Conservation (phyloP, 2,888 invertebrate species). For the Melieria picta region DNA sequence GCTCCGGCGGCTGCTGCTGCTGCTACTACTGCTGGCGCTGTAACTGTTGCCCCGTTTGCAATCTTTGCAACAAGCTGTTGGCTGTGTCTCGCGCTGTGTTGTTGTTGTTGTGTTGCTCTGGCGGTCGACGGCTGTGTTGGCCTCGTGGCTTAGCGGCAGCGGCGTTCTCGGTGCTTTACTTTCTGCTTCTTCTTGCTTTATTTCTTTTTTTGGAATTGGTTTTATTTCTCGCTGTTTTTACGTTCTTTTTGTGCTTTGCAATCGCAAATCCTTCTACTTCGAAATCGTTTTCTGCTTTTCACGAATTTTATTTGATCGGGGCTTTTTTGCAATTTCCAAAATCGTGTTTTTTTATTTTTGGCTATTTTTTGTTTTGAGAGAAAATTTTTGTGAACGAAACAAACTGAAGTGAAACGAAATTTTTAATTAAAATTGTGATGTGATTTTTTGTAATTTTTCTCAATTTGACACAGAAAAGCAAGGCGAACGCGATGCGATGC, state of each 20-base stretch:
- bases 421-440: slow-evolving; percentile 40
- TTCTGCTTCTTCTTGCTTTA: slow-evolving; percentile 20
- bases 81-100: slow-evolving; percentile 30
- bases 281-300: slow-evolving; percentile 26
- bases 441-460: slow-evolving; percentile 35
- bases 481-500: slow-evolving; percentile 41
- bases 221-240: slow-evolving; percentile 31
- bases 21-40: slow-evolving; percentile 6
- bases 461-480: slow-evolving; percentile 42
- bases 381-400: slow-evolving; percentile 46
- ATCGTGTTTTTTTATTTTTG: slow-evolving; percentile 39
- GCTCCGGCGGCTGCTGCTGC: slow-evolving; percentile 7
- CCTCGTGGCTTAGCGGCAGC: slow-evolving; percentile 6
- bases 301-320: slow-evolving; percentile 36
- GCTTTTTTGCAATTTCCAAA: slow-evolving; percentile 42
- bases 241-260: slow-evolving; percentile 23
- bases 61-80: slow-evolving; percentile 20
- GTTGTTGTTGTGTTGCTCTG: not conserved
- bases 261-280: slow-evolving; percentile 29
- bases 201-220: slow-evolving; percentile 27
- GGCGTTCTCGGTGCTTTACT: slow-evolving; percentile 14
- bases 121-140: slow-evolving; percentile 5
- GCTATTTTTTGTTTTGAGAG: slow-evolving; percentile 43
- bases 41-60: not conserved
- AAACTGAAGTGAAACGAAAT: slow-evolving; percentile 44